Evolutionary conservation across 2,888 invertebrate species (phyloP).

Genomic region (Drepana falcataria): DNA sequence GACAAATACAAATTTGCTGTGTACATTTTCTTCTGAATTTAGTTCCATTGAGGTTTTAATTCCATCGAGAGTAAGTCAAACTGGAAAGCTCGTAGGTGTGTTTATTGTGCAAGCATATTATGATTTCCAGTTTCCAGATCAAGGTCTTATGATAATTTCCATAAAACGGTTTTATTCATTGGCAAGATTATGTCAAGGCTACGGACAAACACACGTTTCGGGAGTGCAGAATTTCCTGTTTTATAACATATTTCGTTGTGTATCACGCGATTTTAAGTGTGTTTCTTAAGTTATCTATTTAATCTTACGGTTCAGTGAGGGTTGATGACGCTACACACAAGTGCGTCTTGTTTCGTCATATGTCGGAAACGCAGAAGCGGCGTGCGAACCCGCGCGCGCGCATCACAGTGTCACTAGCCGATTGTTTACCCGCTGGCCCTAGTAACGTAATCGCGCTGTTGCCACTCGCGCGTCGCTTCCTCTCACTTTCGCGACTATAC

Average conservation of each 20-base stretch:
- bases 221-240: background rate
- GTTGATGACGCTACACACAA: slow-evolving; percentile 5
- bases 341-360: slow-evolving; percentile 52
- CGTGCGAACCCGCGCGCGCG: slow-evolving; percentile 71
- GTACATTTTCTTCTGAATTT: too few species aligned
- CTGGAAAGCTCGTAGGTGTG: too few species aligned
- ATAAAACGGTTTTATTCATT: background rate
- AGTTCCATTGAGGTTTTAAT: too few species aligned
- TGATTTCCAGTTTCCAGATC: background rate
- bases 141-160: background rate
- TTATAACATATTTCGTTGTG: background rate
- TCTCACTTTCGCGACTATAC: slow-evolving; percentile 73
- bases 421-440: slow-evolving; percentile 68
- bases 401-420: slow-evolving; percentile 61
- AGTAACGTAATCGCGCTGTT: slow-evolving; percentile 71
- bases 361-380: slow-evolving; percentile 65
- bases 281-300: background rate
- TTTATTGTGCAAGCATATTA: background rate
- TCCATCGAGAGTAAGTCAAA: too few species aligned
- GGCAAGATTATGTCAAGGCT: background rate
- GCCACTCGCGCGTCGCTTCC: slow-evolving; percentile 67
- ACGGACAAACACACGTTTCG: background rate
- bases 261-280: background rate
- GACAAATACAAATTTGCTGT: too few species aligned
- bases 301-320: too few species aligned